phyloP scores from a whole-genome alignment of 2,888 invertebrate genomes.

The Poecilus cupreus region DNA sequence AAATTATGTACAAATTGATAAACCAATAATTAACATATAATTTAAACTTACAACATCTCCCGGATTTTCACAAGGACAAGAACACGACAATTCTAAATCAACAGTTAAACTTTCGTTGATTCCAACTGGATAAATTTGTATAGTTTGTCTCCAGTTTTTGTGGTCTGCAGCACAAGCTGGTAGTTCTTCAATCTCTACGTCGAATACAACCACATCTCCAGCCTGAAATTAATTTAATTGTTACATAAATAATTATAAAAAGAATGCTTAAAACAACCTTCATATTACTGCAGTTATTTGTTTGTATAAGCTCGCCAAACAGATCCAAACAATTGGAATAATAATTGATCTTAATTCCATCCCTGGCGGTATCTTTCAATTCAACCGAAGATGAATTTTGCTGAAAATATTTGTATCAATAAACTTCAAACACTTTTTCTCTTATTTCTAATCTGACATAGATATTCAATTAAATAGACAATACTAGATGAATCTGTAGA shows the following conservation, averaged over 20 bases:
- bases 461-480: constrained; percentile 93
- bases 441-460: constrained; percentile 81
- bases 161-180: constrained; percentile 90
- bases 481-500: constrained; percentile 97
- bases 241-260: too few species aligned
- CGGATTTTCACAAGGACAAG: constrained; percentile 92
- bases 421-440: neutral
- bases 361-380: constrained; percentile 92
- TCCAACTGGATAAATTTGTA: constrained; percentile 95
- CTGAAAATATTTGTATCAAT: constrained; percentile 74
- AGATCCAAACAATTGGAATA: constrained; percentile 84
- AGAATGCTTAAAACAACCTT: constrained; percentile 74
- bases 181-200: constrained; percentile 86
- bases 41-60: constrained; percentile 74
- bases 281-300: constrained; percentile 90
- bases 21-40: neutral
- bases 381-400: constrained; percentile 95
- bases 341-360: constrained; percentile 89
- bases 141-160: constrained; percentile 87
- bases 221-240: constrained; percentile 80
- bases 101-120: constrained; percentile 92
- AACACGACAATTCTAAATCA: constrained; percentile 94
- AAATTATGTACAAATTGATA: constrained; percentile 19
- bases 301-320: constrained; percentile 76
- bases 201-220: constrained; percentile 89